Percentiles rank a stretch among this genome's conserved stretches.
These are phyloP conservation scores for Masticophis lateralis DNA, from an alignment of 2,797 vertebrate genomes.

Conservation along the genomic window DNA sequence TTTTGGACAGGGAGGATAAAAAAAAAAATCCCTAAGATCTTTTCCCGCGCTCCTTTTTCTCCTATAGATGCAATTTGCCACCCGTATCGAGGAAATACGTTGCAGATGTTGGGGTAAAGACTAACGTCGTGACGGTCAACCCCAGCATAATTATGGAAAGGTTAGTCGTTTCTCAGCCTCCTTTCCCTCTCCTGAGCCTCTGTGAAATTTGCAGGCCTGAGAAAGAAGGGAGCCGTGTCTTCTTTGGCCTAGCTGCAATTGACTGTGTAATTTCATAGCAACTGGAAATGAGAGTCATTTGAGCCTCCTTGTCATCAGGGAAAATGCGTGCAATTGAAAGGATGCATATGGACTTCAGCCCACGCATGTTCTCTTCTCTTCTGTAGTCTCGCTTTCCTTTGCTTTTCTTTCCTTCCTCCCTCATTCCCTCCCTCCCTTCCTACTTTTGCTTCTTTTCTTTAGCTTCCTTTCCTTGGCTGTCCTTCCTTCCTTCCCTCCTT, in stretches of 20 bases:
- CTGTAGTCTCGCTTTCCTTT: not conserved
- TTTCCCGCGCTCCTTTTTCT: constrained; percentile 42
- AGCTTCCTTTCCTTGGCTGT: too few relatives aligned
- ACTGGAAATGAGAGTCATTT: not conserved
- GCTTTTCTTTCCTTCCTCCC: not conserved
- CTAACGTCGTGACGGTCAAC: constrained; percentile 95
- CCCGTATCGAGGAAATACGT: constrained; percentile 91
- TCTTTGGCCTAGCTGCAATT: not conserved
- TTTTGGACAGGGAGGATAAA: not conserved
- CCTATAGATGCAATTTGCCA: constrained; percentile 91
- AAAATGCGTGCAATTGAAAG: not conserved
- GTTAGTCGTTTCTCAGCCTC: constrained; percentile 65
- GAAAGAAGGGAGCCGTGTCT: not conserved
- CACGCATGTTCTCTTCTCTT: not conserved
- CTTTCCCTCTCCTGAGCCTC: not conserved
- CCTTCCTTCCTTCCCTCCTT: too few relatives aligned
- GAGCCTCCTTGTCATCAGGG: not conserved
- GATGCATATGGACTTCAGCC: not conserved
- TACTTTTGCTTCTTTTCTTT: not conserved
- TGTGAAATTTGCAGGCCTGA: not conserved
- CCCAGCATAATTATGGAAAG: constrained; percentile 98
- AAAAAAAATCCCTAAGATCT: not conserved
- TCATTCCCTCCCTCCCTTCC: too few relatives aligned
- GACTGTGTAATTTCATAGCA: constrained; percentile 6
- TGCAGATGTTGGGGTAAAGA: constrained; percentile 92